Percentiles rank a stretch among this genome's conserved stretches.
Conservation (phyloP, 2,888 invertebrate species). For the Punctoribates punctum region DNA sequence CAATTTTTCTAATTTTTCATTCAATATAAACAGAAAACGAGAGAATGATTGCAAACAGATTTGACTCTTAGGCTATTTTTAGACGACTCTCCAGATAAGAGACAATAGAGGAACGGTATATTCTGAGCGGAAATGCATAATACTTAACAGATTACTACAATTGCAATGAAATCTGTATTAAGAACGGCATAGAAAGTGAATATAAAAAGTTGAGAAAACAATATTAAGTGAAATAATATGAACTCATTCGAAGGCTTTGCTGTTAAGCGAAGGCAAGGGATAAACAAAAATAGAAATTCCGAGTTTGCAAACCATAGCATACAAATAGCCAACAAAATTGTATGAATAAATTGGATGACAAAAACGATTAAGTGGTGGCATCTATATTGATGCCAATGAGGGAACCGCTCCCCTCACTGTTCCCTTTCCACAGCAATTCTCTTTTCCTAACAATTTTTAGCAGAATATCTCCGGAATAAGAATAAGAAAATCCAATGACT, state of each 20-base stretch:
- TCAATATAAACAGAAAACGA: too few relatives aligned
- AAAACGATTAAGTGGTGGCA: constrained; percentile 17
- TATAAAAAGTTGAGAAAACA: background rate
- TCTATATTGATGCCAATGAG: constrained; percentile 19
- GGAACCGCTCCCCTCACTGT: background rate
- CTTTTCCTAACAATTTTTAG: background rate
- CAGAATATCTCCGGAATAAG: background rate
- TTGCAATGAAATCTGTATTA: too few relatives aligned
- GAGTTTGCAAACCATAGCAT: background rate
- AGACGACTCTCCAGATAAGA: too few relatives aligned
- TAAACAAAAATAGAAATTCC: background rate
- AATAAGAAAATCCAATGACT: background rate
- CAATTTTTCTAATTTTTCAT: too few relatives aligned
- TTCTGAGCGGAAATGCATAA: too few relatives aligned
- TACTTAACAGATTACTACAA: too few relatives aligned
- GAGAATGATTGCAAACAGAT: too few relatives aligned
- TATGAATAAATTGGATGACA: background rate
- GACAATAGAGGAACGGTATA: too few relatives aligned
- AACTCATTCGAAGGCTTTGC: too few relatives aligned
- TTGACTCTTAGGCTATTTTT: too few relatives aligned
- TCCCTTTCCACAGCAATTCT: background rate
- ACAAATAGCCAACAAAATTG: background rate
- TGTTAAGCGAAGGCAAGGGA: background rate
- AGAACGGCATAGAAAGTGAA: too few relatives aligned
- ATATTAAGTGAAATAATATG: background rate